Base-by-base conservation (phyloP, 2,888 invertebrate species). In the Drosophila lacicola region DNA sequence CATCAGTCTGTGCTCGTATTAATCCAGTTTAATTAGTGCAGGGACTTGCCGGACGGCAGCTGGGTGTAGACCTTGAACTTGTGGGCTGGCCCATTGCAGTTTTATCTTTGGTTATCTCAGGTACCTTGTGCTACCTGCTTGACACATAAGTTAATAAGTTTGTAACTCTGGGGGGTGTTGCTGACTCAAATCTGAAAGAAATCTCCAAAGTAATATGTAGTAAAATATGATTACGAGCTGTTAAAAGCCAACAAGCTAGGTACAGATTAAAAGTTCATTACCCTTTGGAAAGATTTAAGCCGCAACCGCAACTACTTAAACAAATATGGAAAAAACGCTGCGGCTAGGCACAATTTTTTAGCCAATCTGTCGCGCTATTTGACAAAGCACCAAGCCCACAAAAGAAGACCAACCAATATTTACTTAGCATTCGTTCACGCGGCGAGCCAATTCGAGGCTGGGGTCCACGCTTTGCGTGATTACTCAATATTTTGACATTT, bases 401-500 rank as follows among this genome's bases (percentile, higher is more conserved):
- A 56, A 53, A 50, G 47, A 55, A 57, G 36, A 77, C 45, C 37
- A 70, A 61, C 70, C 67, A 78, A 88, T 86, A 79, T 86, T 88
- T 77, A 81, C 89, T 71, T 67, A 88, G 64, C 81, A 74, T 82
- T 72, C 74, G 71, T 76, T 74, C 72, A 75, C 63, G 84, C 69
- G 57, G 55, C 61, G 60, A 56, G 69, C 57, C 64, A 72, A 70
- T 79, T 81, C 55, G 41, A 62, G 13, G 45, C 49, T 70, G 55
- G 62, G 61, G 50, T 63, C 55, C 81, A 86, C 73, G 74, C 81
- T 61, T 71, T 61, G 61, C 66, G 80, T 68, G 88, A 85, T 88
- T 85, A 85, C 84, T 85, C 84, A 85, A 88, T 85, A 86, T 88
- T 85, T 88, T 86, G 83, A 88, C 84, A 88, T 88, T 82, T 82